These are phyloP conservation scores for Hippoglossus stenolepis DNA, from an alignment of 2,113 vertebrate genomes.

Conservation along the genomic window DNA sequence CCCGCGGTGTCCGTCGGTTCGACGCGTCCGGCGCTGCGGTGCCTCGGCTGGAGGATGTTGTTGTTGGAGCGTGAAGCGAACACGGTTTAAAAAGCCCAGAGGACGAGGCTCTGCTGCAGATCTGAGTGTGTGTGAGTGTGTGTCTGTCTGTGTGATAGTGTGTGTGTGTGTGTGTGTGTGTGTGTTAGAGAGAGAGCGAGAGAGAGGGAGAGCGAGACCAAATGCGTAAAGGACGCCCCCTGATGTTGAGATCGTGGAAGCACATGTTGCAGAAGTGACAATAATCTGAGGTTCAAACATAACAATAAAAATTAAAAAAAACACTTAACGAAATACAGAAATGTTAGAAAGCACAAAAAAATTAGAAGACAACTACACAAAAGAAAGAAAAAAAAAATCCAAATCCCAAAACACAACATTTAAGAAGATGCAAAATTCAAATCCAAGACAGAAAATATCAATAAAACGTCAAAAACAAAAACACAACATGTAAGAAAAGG, in stretches of 20 bases:
- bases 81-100: constrained; percentile 63
- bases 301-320: no score
- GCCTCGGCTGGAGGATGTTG: constrained; percentile 27
- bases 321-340: no score
- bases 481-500: no score
- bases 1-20: constrained; percentile 33
- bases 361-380: no score
- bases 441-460: no score
- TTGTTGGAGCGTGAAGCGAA: constrained; percentile 63
- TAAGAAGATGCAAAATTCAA: no score
- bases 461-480: no score
- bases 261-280: constrained; percentile 27
- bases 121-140: constrained; percentile 2
- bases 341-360: no score
- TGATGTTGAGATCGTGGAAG: constrained; percentile 30
- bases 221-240: constrained; percentile 63
- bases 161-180: not conserved
- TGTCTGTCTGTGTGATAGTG: not conserved
- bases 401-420: no score
- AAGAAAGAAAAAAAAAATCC: no score
- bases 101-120: constrained; percentile 77
- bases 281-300: not conserved
- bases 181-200: not conserved
- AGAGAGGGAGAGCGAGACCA: constrained; percentile 1
- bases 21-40: constrained; percentile 20